Conservation (phyloP, 2,797 vertebrate genomes). For the Ciconia nigra region DNA sequence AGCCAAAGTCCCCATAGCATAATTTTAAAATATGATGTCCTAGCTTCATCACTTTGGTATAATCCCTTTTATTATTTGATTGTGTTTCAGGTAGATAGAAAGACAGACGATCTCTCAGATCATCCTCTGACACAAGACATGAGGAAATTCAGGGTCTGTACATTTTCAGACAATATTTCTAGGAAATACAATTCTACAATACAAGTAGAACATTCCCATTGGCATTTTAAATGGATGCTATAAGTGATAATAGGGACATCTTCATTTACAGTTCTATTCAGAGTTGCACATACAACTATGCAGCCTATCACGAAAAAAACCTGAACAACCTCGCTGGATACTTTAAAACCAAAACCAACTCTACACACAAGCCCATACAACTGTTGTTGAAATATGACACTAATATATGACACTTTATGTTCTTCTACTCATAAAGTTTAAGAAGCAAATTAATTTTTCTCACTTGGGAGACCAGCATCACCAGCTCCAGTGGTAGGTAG, state of each 20-base stretch:
- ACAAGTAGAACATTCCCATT: neutral
- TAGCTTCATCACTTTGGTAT: neutral
- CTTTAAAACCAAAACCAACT: neutral
- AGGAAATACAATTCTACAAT: neutral
- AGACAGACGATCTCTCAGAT: neutral
- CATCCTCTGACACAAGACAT: neutral
- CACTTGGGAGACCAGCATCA: neutral
- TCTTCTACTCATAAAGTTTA: neutral
- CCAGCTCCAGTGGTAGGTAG: neutral
- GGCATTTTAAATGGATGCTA: neutral
- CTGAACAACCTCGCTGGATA: neutral
- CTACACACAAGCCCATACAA: neutral
- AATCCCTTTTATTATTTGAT: neutral
- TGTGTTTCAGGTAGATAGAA: neutral
- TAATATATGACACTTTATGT: neutral
- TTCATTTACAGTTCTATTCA: neutral
- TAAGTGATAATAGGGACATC: neutral
- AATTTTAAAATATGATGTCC: neutral
- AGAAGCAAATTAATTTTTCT: neutral
- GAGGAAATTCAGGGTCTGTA: neutral
- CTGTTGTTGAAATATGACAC: neutral
- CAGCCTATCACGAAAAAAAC: neutral
- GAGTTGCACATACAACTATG: neutral
- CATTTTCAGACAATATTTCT: neutral
- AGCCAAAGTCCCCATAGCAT: neutral